These are phyloP conservation scores for Dinothrombium tinctorium DNA, from an alignment of 1,140 invertebrate genomes.

Conservation along the genomic window DNA sequence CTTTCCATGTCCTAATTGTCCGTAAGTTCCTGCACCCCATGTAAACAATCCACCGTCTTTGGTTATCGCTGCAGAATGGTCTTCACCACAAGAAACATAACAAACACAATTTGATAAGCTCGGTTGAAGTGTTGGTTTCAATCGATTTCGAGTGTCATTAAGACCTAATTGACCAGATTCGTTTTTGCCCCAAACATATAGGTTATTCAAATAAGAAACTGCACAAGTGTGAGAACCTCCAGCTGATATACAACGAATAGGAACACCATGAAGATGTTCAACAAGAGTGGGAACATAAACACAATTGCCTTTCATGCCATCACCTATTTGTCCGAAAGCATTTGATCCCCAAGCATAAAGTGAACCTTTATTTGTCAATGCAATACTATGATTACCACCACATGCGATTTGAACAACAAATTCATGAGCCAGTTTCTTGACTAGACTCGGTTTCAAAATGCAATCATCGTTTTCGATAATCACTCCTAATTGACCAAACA, in stretches of 20 bases:
- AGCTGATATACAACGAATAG: slow-evolving; percentile 54
- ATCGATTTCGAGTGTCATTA: slow-evolving; percentile 9
- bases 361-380: slow-evolving; percentile 63
- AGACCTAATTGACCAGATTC: slow-evolving; percentile 61
- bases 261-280: slow-evolving; percentile 43
- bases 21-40: slow-evolving; percentile 68
- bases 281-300: slow-evolving; percentile 50
- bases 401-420: slow-evolving; percentile 41
- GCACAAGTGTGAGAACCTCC: slow-evolving; percentile 33
- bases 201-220: slow-evolving; percentile 37
- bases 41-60: slow-evolving; percentile 80
- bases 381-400: slow-evolving; percentile 53
- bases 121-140: slow-evolving; percentile 19
- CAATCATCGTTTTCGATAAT: background rate
- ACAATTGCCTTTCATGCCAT: slow-evolving; percentile 30
- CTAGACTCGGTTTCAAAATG: no score
- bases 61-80: slow-evolving; percentile 70
- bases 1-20: slow-evolving; percentile 68
- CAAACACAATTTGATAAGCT: slow-evolving; percentile 44
- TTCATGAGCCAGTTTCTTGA: slow-evolving; percentile 41
- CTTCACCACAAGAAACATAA: slow-evolving; percentile 57
- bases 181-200: slow-evolving; percentile 84
- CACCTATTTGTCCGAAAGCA: slow-evolving; percentile 53
- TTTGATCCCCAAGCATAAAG: slow-evolving; percentile 75
- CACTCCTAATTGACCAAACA: slow-evolving; percentile 41